Evolutionary conservation across 2,797 vertebrate species (phyloP), one percentile per base, ranked within the genome.

Genomic region (Hemitrygon akajei): DNA sequence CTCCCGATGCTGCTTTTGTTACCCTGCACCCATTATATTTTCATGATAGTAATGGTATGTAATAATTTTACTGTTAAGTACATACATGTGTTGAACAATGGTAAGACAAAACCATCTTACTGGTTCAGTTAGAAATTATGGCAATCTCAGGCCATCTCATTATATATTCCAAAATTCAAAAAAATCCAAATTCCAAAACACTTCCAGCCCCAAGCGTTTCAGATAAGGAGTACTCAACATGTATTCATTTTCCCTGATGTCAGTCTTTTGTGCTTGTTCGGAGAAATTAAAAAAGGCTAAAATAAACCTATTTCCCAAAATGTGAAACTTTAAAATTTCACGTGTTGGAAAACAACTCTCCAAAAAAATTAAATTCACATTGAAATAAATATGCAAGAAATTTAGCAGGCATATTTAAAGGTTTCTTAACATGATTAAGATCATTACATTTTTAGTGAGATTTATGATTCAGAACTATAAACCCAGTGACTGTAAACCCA

Each of bases 221-320:
- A 47, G 47, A 47, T 47, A 47, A 2, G 47, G 47, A 47, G 47
- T 47, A 47, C 47, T 47, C 47, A 47, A 47, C 47, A 3, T 4
- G 3, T 47, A 73, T 92, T 92, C n/a, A 92, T 93, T 93, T 93
- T 73, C 40, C 37, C 69, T 76, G 91, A 71, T 93, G 91, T 56
- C 40, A 9, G 71, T 47, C 71, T 58, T 93, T 93, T 93, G 91
- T 75, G 91, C 69, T n/a, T 56, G 91, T 47, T 93, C 47, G 40
- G 14, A 93, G 91, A 76, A 93, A 92, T n/a, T 92, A 75, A 75
- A 81, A 93, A 76, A 40, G 25, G 71, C 69, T 71, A 93, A 93
- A 56, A 56, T 56, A 93, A 93, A 93, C 86, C 7, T 6, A 16
- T 93, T 93, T 76, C 25, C 91, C 47, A 71, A 93, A 92, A 75